Base-by-base conservation (phyloP, 2,888 invertebrate genomes). In the Aphodius sticticus region DNA sequence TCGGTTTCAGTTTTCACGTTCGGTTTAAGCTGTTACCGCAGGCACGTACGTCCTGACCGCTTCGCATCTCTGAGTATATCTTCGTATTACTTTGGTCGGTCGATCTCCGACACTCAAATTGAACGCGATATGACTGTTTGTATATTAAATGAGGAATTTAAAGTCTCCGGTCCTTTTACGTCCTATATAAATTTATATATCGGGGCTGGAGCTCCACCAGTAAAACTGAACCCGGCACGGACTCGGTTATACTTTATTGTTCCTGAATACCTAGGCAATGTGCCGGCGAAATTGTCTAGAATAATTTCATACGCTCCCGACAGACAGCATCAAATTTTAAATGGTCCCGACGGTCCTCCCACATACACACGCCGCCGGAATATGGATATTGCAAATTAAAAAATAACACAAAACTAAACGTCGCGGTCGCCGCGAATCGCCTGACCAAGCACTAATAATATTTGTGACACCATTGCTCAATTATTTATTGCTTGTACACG, bases 131-230 rank as follows among this genome's bases (percentile, higher is more conserved):
- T 69, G 75, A 70, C 53, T 70, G 78, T 80, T 70, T 79, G 76
- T 79, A 81, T 81, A 78, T 81, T 79, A 78, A 76, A 81, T 80
- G 78, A 74, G 79, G 76, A 82, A 77, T 70, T 81, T 78, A 53
- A 53, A 53, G 53, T 53, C 53, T 53, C 53, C 53, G 53, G 53
- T 9, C 53, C 53, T 53, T 53, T 53, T 53, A 53, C 53, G 53
- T 53, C 53, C 53, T 53, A 53, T 53, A 53, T 53, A 53, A 53
- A 53, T 53, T 53, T 53, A 53, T 53, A 53, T 53, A 53, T 53
- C 53, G 53, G 26, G 53, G 53, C 53, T 53, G 53, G 53, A 53
- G 53, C 12, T 53, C 53, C 4, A 53, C 53, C 53, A 53, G 53
- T 53, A 53, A 53, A 53, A 53, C 53, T 53, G 53, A 53, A 53